A percentile compares a stretch with the other conserved stretches of the same genome.
phyloP scores from a whole-genome alignment of 2,797 vertebrate genomes.

The Pseudochromis fuscus region DNA sequence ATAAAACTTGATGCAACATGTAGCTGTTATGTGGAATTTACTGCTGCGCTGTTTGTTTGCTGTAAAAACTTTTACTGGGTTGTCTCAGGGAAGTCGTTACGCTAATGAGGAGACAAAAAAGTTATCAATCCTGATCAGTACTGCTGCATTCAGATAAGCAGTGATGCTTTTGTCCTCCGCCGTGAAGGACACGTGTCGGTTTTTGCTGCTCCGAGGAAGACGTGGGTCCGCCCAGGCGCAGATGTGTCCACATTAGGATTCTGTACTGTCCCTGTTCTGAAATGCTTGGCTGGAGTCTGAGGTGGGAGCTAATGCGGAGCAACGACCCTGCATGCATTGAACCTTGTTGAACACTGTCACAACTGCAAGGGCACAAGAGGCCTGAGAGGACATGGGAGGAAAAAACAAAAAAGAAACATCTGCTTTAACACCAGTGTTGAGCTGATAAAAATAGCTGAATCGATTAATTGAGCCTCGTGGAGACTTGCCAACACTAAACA shows the following conservation, averaged over 20 bases:
- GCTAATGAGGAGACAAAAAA: not conserved
- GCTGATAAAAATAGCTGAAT: slow-evolving; percentile 22
- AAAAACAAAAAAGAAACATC: slow-evolving; percentile 45
- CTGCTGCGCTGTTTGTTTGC: not conserved
- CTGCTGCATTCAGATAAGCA: slow-evolving; percentile 14
- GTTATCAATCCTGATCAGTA: not conserved
- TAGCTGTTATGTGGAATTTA: not conserved
- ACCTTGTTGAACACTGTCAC: slow-evolving; percentile 46
- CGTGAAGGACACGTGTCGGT: slow-evolving; percentile 46
- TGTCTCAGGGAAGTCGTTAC: slow-evolving; percentile 4
- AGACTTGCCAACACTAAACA: not conserved
- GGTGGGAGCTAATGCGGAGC: slow-evolving; percentile 60
- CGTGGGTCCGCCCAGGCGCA: slow-evolving; percentile 13
- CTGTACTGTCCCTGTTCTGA: slow-evolving; percentile 41
- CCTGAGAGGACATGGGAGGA: not conserved
- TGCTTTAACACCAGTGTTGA: slow-evolving; percentile 35
- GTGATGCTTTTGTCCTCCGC: not conserved
- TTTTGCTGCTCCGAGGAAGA: slow-evolving; percentile 27
- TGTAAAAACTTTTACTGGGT: not conserved
- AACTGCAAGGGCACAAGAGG: slow-evolving; percentile 36
- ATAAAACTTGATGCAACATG: slow-evolving; percentile 10
- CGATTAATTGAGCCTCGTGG: not conserved
- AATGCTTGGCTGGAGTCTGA: slow-evolving; percentile 56
- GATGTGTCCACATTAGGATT: slow-evolving; percentile 67
- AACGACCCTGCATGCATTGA: slow-evolving; percentile 42